Evolutionary conservation across 37 sponge, comb jelly and placozoan species (phyloP).

Genomic region (Halichondria panicea): DNA sequence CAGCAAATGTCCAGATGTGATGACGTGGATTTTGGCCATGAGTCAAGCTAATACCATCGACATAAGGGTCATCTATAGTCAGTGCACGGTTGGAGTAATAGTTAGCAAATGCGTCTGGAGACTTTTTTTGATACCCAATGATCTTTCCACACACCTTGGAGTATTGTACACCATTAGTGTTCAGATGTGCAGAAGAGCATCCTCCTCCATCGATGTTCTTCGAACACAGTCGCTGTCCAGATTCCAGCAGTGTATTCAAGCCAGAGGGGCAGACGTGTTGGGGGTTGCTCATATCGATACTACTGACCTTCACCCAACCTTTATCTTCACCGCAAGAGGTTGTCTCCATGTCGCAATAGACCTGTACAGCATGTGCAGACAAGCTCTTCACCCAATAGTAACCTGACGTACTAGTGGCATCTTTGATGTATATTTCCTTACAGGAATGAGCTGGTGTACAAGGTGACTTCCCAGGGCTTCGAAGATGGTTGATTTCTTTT

Average conservation of each 20-base stretch:
- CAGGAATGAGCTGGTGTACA: background rate
- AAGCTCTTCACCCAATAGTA: background rate
- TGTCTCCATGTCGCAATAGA: background rate
- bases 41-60: constrained; percentile 41
- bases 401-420: background rate
- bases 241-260: background rate
- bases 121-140: constrained; percentile 16
- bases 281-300: background rate
- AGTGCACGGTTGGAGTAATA: background rate
- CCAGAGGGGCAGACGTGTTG: background rate
- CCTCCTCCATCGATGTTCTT: constrained; percentile 18
- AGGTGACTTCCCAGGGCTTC: background rate
- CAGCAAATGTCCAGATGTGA: constrained; percentile 49
- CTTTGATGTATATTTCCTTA: background rate
- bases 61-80: constrained; percentile 13
- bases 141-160: constrained; percentile 30
- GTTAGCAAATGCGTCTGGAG: constrained; percentile 15
- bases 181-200: constrained; percentile 6
- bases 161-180: constrained; percentile 11
- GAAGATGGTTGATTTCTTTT: background rate
- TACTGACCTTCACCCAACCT: background rate
- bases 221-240: constrained; percentile 7
- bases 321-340: background rate
- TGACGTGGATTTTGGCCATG: constrained; percentile 27
- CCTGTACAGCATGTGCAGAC: background rate